A percentile compares a stretch with the other conserved stretches of the same genome.
These are phyloP conservation scores for Sesia apiformis DNA, from an alignment of 2,888 invertebrate species.

Conservation along the genomic window DNA sequence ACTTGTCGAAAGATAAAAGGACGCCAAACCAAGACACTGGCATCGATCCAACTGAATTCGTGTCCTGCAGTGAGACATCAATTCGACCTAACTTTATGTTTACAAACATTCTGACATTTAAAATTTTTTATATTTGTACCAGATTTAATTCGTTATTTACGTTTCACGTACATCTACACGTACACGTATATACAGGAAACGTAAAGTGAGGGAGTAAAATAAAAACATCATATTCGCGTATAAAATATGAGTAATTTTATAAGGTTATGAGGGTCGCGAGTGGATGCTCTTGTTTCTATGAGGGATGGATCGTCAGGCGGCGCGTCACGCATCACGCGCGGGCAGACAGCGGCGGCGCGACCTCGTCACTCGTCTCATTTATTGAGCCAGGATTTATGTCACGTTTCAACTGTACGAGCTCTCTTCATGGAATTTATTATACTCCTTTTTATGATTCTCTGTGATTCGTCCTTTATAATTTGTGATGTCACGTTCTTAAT, in stretches of 20 bases:
- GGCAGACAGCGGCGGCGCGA: constrained; percentile 12
- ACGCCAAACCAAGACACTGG: constrained; percentile 37
- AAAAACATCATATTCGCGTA: constrained; percentile 1
- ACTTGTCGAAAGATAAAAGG: constrained; percentile 50
- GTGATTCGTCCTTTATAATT: constrained; percentile 14
- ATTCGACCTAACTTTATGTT: constrained; percentile 35
- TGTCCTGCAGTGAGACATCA: constrained; percentile 37
- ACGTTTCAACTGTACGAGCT: constrained; percentile 30
- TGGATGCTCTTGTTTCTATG: constrained; percentile 22
- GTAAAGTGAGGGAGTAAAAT: not conserved
- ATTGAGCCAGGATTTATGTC: constrained; percentile 47
- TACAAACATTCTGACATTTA: constrained; percentile 37
- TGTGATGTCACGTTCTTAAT: constrained; percentile 27
- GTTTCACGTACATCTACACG: no score
- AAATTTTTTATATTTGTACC: no score
- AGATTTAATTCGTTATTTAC: no score
- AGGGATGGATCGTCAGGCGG: constrained; percentile 19
- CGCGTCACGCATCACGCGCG: constrained; percentile 19
- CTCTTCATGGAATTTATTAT: constrained; percentile 39
- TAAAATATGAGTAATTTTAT: constrained; percentile 12
- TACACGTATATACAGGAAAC: not conserved
- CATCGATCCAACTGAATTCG: constrained; percentile 46
- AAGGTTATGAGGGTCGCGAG: constrained; percentile 13
- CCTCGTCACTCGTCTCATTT: constrained; percentile 31
- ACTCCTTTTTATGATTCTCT: constrained; percentile 2